Base-by-base conservation (phyloP, 2,888 invertebrate species). In the Troglohyphantes excavatus region DNA sequence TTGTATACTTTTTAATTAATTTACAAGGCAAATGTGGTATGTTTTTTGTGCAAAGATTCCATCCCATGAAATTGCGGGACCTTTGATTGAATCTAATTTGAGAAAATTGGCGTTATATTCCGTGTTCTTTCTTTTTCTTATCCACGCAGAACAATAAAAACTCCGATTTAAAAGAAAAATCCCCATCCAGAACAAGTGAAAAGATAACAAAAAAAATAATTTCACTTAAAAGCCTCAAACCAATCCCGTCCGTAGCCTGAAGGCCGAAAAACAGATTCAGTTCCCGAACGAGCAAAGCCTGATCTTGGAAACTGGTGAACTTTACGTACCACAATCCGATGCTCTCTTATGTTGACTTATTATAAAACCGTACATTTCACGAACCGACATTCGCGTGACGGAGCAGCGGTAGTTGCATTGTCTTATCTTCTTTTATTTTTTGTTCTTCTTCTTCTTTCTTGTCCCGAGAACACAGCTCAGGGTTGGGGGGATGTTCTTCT, bases 301-400 rank as follows among this genome's bases (percentile, higher is more conserved):
- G 53, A 81, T 43, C 82, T 27, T 70, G n/a, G 39, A 61, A 53
- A 53, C 53, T n/a, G n/a, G 23, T 67, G 82, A 82, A 82, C 82
- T 72, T 82, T 26, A 29, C 21, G 19, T 29, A 61, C 53, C 68
- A 68, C 46, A 70, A 75, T 27, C 19, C 19, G 46, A 53, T 33
- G 63, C 26, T 63, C 63, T 23, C 46, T 46, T 33, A 1, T n/a
- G 61, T 39, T 61, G 59, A 70, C 70, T 23, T 29, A 19, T 78
- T 78, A 43, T 63, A 65, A 73, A 83, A 83, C 63, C 83, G 72
- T 65, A 73, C 73, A 63, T 72, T 73, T 83, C 83, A 21, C 46
- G 59, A 86, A 78, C 70, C 61, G 26, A 61, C n/a, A 29, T 33
- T 87, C 72, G 87, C 87, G 87, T 87, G 87, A 87, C 87, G 23